Conservation (phyloP, 2,113 vertebrate genomes). For the Rhinoderma darwinii region DNA sequence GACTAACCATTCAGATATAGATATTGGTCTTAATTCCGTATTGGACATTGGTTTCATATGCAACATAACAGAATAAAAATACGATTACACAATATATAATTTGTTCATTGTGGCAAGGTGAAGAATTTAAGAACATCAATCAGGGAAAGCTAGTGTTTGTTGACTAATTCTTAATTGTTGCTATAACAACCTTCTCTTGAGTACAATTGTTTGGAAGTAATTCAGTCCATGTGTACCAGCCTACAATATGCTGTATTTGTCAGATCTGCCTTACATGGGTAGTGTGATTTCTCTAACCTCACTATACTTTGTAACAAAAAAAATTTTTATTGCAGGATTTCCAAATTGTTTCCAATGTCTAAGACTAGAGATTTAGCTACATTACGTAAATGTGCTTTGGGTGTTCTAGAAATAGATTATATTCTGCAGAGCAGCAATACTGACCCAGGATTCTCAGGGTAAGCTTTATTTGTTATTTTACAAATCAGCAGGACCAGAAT, state of each 20-base stretch:
- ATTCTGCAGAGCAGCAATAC: neutral
- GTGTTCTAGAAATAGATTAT: constrained; percentile 38
- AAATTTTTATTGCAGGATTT: constrained; percentile 34
- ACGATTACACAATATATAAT: constrained; percentile 10
- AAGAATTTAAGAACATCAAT: neutral
- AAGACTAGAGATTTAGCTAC: constrained; percentile 31
- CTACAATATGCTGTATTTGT: neutral
- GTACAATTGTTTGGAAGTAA: neutral
- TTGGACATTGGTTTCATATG: neutral
- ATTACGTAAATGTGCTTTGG: constrained; percentile 45
- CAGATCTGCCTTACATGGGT: constrained; percentile 40
- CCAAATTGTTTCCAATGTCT: constrained; percentile 45
- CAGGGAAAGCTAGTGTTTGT: neutral
- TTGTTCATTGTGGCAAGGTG: constrained; percentile 3
- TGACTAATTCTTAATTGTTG: neutral
- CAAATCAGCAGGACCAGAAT: constrained; percentile 11
- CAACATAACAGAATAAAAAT: neutral
- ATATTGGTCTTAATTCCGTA: neutral
- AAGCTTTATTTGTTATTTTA: constrained; percentile 32
- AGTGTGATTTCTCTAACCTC: constrained; percentile 29
- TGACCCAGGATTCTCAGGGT: constrained; percentile 16
- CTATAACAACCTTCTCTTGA: constrained; percentile 1
- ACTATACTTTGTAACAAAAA: neutral
- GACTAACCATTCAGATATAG: neutral
- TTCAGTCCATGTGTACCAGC: constrained; percentile 24